These are phyloP conservation scores for Panthera tigris DNA, from an alignment of 2,113 vertebrate species.

Conservation along the genomic window DNA sequence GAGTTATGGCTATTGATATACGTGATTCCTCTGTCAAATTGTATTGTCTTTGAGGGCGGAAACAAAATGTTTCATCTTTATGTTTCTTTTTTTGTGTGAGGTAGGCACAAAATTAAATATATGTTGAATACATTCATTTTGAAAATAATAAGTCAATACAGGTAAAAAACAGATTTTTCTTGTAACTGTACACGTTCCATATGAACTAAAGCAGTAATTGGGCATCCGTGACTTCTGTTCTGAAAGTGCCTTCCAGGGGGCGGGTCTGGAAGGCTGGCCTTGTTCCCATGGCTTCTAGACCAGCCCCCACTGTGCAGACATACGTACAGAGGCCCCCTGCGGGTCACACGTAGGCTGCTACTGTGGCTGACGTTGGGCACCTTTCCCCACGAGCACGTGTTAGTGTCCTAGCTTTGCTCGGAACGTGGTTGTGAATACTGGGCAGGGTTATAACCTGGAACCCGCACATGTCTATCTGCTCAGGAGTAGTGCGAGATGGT, in stretches of 20 bases:
- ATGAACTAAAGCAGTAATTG: background rate
- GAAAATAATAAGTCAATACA: background rate
- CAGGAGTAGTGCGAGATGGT: slow-evolving; percentile 13
- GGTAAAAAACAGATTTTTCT: background rate
- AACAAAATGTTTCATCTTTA: background rate
- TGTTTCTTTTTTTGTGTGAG: background rate
- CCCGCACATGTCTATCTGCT: background rate
- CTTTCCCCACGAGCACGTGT: background rate
- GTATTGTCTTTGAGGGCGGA: background rate
- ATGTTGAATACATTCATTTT: background rate
- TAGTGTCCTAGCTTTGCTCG: background rate
- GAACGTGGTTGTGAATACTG: background rate
- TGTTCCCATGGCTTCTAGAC: background rate
- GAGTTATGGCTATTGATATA: background rate
- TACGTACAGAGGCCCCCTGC: too few species aligned
- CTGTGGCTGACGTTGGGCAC: fast-evolving
- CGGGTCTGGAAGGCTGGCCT: background rate
- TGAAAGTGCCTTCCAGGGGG: background rate
- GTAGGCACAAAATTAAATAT: background rate
- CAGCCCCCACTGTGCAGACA: background rate
- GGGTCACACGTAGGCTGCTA: background rate
- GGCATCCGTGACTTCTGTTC: background rate
- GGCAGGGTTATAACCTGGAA: slow-evolving; percentile 30
- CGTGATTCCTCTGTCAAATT: background rate
- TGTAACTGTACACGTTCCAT: background rate